These are phyloP conservation scores for Cheilosia grossa DNA, from an alignment of 2,888 invertebrate genomes.

Conservation along the genomic window DNA sequence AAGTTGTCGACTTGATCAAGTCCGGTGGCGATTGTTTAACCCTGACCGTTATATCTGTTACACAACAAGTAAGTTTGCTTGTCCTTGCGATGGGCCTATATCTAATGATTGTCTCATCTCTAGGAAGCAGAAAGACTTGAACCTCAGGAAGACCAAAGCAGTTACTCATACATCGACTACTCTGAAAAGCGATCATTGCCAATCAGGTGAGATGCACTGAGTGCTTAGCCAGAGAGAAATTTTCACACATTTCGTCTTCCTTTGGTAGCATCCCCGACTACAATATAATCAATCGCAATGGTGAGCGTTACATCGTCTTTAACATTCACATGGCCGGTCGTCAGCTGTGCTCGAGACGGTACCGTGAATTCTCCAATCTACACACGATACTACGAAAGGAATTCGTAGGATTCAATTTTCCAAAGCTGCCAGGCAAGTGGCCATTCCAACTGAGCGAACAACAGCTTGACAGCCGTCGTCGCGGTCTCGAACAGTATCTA, in stretches of 20 bases:
- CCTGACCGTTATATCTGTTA: conserved; percentile 97
- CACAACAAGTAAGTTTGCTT: conserved; percentile 88
- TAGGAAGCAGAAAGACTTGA: conserved; percentile 93
- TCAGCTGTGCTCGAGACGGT: conserved; percentile 97
- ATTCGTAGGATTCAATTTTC: conserved; percentile 97
- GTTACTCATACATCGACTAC: conserved; percentile 94
- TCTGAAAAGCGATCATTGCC: conserved; percentile 96
- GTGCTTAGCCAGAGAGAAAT: neutral
- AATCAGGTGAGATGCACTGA: conserved; percentile 83
- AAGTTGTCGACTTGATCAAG: conserved; percentile 99
- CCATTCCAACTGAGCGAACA: conserved; percentile 98
- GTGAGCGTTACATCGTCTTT: conserved; percentile 96
- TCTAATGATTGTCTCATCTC: neutral
- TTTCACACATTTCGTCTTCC: neutral
- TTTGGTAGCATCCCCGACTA: conserved; percentile 94
- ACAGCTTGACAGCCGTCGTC: conserved; percentile 95
- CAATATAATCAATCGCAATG: conserved; percentile 92
- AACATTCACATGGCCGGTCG: conserved; percentile 99
- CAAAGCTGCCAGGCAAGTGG: conserved; percentile 99
- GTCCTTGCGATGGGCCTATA: neutral
- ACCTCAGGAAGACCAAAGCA: conserved; percentile 90
- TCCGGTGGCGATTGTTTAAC: conserved; percentile 98
- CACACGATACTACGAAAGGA: conserved; percentile 95
- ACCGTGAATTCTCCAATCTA: conserved; percentile 96
- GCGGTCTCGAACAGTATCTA: conserved; percentile 98